A percentile compares a stretch with the other conserved stretches of the same genome.
These are phyloP conservation scores for Polyommatus iphigenia DNA, from an alignment of 2,888 invertebrate species.

Conservation along the genomic window DNA sequence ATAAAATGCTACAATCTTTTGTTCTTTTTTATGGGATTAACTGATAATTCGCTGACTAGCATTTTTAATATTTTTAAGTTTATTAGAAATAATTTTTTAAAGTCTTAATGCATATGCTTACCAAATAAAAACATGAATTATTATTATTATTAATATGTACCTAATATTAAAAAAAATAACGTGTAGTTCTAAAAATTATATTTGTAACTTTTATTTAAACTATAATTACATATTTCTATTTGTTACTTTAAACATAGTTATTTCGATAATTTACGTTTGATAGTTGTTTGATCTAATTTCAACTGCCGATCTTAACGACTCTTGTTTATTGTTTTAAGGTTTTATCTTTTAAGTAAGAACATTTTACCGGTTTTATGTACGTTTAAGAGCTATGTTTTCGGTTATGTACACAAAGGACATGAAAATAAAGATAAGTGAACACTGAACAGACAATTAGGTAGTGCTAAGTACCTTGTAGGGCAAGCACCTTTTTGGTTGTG, in stretches of 20 bases:
- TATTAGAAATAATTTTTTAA: too few relatives aligned
- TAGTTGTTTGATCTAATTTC: background rate
- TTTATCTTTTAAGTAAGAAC: background rate
- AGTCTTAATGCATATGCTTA: too few relatives aligned
- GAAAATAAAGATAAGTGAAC: slow-evolving; percentile 2
- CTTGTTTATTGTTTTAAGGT: background rate
- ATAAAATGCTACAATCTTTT: background rate
- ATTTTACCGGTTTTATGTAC: background rate
- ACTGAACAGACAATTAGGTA: background rate
- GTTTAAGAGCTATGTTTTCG: background rate
- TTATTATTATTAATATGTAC: too few relatives aligned
- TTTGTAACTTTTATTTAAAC: too few relatives aligned
- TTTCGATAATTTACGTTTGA: background rate
- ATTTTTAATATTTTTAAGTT: too few relatives aligned
- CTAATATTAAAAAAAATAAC: too few relatives aligned
- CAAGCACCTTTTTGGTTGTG: background rate
- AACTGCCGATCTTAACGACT: background rate
- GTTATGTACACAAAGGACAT: background rate
- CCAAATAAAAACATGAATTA: too few relatives aligned
- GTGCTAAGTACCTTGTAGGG: background rate
- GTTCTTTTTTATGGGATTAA: background rate
- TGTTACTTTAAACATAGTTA: background rate
- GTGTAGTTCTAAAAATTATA: too few relatives aligned
- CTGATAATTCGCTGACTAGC: background rate
- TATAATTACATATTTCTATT: background rate